phyloP scores from a whole-genome alignment of 2,797 vertebrate genomes.

The Enteromius anoplus region DNA sequence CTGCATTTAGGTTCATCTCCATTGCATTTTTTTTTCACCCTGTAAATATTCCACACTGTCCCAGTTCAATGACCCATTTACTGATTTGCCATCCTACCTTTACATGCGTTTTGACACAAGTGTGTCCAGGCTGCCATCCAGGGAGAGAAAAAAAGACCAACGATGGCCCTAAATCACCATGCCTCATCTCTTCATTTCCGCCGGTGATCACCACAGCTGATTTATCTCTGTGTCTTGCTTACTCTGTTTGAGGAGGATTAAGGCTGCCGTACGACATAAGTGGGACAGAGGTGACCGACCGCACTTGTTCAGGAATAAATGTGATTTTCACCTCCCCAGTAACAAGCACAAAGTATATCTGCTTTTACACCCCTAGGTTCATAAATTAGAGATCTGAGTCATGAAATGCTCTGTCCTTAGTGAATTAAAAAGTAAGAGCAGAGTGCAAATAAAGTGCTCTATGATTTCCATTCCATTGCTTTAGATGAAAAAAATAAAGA shows the following conservation, averaged over 20 bases:
- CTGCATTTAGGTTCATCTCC: slow-evolving; percentile 7
- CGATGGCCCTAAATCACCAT: slow-evolving; percentile 36
- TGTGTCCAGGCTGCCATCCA: slow-evolving; percentile 29
- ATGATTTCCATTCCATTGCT: slow-evolving; percentile 23
- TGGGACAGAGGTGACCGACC: slow-evolving; percentile 44
- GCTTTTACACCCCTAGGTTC: slow-evolving; percentile 4
- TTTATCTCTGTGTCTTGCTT: slow-evolving; percentile 49
- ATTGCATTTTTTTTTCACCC: neutral
- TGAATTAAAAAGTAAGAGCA: slow-evolving; percentile 22
- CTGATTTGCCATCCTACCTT: slow-evolving; percentile 26
- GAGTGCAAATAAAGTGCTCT: slow-evolving; percentile 22
- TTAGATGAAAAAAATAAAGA: slow-evolving; percentile 20
- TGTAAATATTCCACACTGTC: slow-evolving; percentile 20
- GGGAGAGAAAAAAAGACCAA: slow-evolving; percentile 2
- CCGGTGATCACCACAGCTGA: slow-evolving; percentile 44
- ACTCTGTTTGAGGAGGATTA: slow-evolving; percentile 42
- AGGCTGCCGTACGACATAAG: slow-evolving; percentile 46
- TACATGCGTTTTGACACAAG: slow-evolving; percentile 28
- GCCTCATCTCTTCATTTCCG: slow-evolving; percentile 22
- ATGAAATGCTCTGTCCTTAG: neutral
- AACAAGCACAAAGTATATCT: slow-evolving; percentile 21
- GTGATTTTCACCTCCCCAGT: slow-evolving; percentile 15
- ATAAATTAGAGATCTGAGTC: slow-evolving; percentile 29
- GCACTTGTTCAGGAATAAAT: slow-evolving; percentile 43
- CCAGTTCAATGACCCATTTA: slow-evolving; percentile 48